Conservation (phyloP, 2,797 vertebrate species). For the Betta splendens region DNA sequence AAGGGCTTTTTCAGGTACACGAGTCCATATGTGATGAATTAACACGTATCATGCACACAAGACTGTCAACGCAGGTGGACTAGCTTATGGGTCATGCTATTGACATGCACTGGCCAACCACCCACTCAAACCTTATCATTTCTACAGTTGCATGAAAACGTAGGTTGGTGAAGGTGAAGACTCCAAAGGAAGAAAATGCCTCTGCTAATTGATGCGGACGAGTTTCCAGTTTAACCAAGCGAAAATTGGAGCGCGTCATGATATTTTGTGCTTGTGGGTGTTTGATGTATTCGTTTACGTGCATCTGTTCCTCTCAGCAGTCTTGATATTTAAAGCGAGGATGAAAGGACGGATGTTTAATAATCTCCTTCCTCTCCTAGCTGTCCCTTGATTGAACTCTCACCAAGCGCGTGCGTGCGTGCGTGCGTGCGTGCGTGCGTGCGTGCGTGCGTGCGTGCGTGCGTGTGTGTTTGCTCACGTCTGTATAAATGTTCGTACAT, state of each 20-base stretch:
- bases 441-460: too few relatives aligned
- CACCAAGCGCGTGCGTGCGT: conserved; percentile 31
- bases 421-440: conserved; percentile 30
- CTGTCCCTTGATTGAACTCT: conserved; percentile 63
- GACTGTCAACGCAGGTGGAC: background rate
- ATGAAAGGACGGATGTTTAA: conserved; percentile 66
- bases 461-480: conserved; percentile 44
- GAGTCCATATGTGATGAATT: conserved; percentile 7
- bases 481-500: conserved; percentile 46
- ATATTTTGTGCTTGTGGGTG: conserved; percentile 10
- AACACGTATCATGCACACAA: background rate
- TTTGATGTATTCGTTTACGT: conserved; percentile 29
- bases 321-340: conserved; percentile 54
- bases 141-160: conserved; percentile 51
- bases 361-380: conserved; percentile 58
- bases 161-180: conserved; percentile 31
- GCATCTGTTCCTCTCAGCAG: conserved; percentile 30
- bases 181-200: conserved; percentile 52
- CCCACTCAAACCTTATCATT: conserved; percentile 32
- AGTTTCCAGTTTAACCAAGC: conserved; percentile 37
- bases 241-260: conserved; percentile 20
- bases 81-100: too few relatives aligned
- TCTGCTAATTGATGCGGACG: conserved; percentile 25
- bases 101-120: conserved; percentile 28
- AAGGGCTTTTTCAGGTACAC: conserved; percentile 97